Evolutionary conservation across 2,113 vertebrate genomes (phyloP).

Genomic region (Pelvicachromis taeniatus): DNA sequence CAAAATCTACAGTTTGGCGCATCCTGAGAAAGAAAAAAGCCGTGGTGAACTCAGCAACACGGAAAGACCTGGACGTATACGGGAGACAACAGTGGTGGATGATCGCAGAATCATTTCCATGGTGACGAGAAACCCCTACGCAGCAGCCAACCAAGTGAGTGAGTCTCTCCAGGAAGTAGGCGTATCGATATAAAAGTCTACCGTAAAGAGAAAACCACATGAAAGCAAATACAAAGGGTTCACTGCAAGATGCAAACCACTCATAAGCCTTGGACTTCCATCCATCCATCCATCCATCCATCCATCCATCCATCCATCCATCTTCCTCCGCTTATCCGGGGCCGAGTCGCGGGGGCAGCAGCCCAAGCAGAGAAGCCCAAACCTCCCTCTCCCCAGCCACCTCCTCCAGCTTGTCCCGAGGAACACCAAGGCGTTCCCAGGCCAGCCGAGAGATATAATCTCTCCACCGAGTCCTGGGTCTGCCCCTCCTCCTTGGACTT

Average conservation of each 20-base stretch:
- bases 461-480: too few relatives aligned
- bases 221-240: not conserved
- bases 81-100: not conserved
- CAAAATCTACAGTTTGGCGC: not conserved
- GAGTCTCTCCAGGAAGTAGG: not conserved
- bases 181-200: not conserved
- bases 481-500: not conserved
- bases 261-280: not conserved
- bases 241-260: not conserved
- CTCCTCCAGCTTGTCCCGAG: too few relatives aligned
- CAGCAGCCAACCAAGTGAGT: not conserved
- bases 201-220: not conserved
- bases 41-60: not conserved
- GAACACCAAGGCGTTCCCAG: too few relatives aligned
- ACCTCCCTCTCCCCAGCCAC: too few relatives aligned
- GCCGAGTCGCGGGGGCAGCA: too few relatives aligned
- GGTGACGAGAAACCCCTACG: not conserved
- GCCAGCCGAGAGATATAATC: too few relatives aligned
- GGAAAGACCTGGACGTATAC: not conserved
- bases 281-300: too few relatives aligned
- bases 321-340: too few relatives aligned
- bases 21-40: not conserved
- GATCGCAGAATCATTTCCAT: not conserved
- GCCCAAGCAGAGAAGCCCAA: too few relatives aligned
- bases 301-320: too few relatives aligned